Conservation (phyloP, 2,888 invertebrate genomes). For the Amblyjoppa proteus region DNA sequence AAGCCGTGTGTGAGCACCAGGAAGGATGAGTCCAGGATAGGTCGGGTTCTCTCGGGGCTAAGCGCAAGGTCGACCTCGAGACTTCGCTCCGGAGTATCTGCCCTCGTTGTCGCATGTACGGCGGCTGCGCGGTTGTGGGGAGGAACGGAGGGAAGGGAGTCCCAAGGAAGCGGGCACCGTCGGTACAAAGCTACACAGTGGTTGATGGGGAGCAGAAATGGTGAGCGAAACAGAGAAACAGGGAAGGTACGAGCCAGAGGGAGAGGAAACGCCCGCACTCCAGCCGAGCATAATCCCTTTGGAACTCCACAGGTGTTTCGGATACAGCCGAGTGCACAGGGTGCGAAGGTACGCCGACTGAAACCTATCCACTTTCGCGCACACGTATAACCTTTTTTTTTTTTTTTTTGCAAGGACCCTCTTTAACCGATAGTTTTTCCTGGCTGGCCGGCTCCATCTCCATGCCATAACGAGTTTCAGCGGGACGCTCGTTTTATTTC, state of each 20-base stretch:
- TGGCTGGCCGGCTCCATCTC: background rate
- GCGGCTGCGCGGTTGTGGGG: background rate
- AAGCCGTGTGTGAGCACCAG: slow-evolving; percentile 6
- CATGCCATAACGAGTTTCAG: slow-evolving; percentile 5
- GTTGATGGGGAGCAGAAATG: background rate
- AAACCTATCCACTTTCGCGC: slow-evolving; percentile 36
- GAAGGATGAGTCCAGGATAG: slow-evolving; percentile 31
- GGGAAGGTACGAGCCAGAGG: slow-evolving; percentile 38
- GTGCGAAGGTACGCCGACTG: slow-evolving; percentile 37
- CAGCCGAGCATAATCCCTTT: slow-evolving; percentile 68
- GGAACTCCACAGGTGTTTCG: slow-evolving; percentile 73
- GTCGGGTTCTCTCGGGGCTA: slow-evolving; percentile 20
- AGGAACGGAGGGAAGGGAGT: slow-evolving; percentile 8
- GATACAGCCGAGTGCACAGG: slow-evolving; percentile 66
- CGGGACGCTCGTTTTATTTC: background rate
- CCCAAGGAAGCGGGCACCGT: slow-evolving; percentile 9
- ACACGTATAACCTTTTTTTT: slow-evolving; percentile 27
- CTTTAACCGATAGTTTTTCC: slow-evolving; percentile 8
- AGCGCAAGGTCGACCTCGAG: slow-evolving; percentile 32
- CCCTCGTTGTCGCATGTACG: slow-evolving; percentile 30
- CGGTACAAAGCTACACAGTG: background rate
- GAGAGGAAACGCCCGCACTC: slow-evolving; percentile 56
- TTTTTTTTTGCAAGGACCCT: slow-evolving; percentile 7
- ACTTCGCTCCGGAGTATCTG: slow-evolving; percentile 11
- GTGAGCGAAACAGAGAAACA: slow-evolving; percentile 17